These are phyloP conservation scores for Lasius fuliginosus DNA, from an alignment of 2,888 invertebrate genomes.

Conservation along the genomic window DNA sequence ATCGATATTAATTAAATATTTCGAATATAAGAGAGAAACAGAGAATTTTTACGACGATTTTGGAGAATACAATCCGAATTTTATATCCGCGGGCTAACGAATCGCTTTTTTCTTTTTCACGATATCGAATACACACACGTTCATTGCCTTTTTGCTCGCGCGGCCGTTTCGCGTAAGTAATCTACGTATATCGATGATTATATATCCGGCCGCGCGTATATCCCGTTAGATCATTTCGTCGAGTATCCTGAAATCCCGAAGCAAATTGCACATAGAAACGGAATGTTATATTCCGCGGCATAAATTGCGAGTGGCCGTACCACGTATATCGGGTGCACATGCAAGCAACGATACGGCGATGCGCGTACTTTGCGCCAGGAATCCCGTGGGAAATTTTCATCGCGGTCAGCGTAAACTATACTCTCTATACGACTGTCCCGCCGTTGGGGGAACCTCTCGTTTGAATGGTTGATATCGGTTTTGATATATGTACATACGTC, in stretches of 20 bases:
- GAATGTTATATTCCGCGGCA: slow-evolving; percentile 64
- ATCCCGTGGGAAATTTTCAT: slow-evolving; percentile 82
- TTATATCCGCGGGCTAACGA: background rate
- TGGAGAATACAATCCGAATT: background rate
- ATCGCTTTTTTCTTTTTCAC: slow-evolving; percentile 2
- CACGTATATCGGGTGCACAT: slow-evolving; percentile 39
- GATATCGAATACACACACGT: slow-evolving; percentile 37
- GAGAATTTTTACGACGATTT: background rate
- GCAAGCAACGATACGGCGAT: slow-evolving; percentile 52
- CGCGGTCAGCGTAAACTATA: slow-evolving; percentile 77
- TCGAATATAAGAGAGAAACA: background rate
- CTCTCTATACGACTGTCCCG: slow-evolving; percentile 29
- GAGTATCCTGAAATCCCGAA: slow-evolving; percentile 61
- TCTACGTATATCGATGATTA: slow-evolving; percentile 57
- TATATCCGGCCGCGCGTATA: background rate
- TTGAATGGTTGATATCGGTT: slow-evolving; percentile 69
- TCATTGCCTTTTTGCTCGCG: background rate
- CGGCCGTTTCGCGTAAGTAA: slow-evolving; percentile 30
- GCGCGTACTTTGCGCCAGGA: slow-evolving; percentile 57
- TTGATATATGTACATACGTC: slow-evolving; percentile 49
- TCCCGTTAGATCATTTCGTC: slow-evolving; percentile 53
- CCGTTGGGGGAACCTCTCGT: slow-evolving; percentile 56
- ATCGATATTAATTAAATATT: background rate
- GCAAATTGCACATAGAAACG: slow-evolving; percentile 47
- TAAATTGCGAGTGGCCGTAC: slow-evolving; percentile 61